These are phyloP conservation scores for Paramormyrops kingsleyae DNA, from an alignment of 2,113 vertebrate species.

Conservation along the genomic window DNA sequence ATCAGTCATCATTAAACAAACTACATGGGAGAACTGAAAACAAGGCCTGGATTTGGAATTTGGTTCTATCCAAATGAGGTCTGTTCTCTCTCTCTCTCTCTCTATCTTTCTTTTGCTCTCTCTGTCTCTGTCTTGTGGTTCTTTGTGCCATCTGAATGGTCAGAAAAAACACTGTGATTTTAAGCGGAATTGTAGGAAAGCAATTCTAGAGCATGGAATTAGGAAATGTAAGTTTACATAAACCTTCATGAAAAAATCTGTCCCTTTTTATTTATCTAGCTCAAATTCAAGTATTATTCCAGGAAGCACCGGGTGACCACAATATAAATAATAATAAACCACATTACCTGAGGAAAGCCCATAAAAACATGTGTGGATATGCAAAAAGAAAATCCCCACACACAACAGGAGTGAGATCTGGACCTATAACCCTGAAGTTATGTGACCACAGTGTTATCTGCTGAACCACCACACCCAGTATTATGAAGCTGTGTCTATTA, in stretches of 20 bases:
- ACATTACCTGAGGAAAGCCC: not conserved
- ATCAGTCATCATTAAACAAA: too few species aligned
- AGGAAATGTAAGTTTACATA: not conserved
- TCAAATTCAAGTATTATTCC: not conserved
- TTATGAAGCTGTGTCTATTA: not conserved
- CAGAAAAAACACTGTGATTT: not conserved
- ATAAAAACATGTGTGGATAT: not conserved
- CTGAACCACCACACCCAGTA: not conserved
- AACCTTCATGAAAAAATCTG: not conserved
- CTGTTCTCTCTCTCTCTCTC: not conserved
- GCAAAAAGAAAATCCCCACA: not conserved
- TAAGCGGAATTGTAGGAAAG: not conserved
- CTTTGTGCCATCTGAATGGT: not conserved
- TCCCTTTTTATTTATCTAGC: not conserved
- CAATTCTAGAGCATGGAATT: not conserved
- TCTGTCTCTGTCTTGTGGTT: not conserved
- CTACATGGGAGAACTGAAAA: too few species aligned
- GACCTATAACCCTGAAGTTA: not conserved
- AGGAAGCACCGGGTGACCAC: not conserved
- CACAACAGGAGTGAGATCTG: not conserved
- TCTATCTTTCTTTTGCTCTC: too few species aligned
- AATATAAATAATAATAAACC: not conserved
- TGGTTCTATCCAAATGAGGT: not conserved
- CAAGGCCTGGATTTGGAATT: too few species aligned
- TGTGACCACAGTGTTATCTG: not conserved